Evolutionary conservation across 92 coral and sea anemone genomes (phyloP).

Genomic region (Nematostella vectensis): DNA sequence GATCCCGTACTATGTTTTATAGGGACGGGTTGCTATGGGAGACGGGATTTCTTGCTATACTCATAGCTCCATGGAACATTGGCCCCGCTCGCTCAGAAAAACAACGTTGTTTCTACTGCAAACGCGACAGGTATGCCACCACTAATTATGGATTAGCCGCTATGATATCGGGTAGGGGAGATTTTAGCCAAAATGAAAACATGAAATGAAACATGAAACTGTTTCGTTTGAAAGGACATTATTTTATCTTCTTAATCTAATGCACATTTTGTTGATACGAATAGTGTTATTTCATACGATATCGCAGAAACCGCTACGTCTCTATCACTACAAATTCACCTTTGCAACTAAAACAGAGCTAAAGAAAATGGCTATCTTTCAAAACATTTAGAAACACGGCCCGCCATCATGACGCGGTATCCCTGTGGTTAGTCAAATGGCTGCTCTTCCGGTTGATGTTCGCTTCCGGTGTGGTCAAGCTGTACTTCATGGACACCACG

Average conservation of each 20-base stretch:
- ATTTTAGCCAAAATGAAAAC: too few species aligned
- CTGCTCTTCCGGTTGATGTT: slow-evolving; percentile 92
- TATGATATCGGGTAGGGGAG: too few species aligned
- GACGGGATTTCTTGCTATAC: slow-evolving; percentile 75
- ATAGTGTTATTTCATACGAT: too few species aligned
- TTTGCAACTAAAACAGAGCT: too few species aligned
- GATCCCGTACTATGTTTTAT: not conserved
- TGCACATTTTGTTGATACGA: too few species aligned
- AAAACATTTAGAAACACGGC: slow-evolving; percentile 57
- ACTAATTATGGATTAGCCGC: not conserved
- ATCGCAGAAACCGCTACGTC: too few species aligned
- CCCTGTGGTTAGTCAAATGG: slow-evolving; percentile 94
- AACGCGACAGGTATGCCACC: slow-evolving; percentile 45
- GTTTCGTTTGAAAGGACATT: too few species aligned
- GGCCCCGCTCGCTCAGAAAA: slow-evolving; percentile 40
- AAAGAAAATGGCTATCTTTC: too few species aligned
- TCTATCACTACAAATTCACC: too few species aligned
- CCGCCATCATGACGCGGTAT: slow-evolving; percentile 59
- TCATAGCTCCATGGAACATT: slow-evolving; percentile 88
- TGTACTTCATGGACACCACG: slow-evolving; percentile 66
- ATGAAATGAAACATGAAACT: too few species aligned
- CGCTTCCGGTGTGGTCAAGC: slow-evolving; percentile 89
- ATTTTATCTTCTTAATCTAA: too few species aligned
- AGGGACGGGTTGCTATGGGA: slow-evolving; percentile 95
- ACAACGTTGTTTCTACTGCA: slow-evolving; percentile 32